phyloP scores from a whole-genome alignment of 2,113 vertebrate species.

The Zosterops japonicus region DNA sequence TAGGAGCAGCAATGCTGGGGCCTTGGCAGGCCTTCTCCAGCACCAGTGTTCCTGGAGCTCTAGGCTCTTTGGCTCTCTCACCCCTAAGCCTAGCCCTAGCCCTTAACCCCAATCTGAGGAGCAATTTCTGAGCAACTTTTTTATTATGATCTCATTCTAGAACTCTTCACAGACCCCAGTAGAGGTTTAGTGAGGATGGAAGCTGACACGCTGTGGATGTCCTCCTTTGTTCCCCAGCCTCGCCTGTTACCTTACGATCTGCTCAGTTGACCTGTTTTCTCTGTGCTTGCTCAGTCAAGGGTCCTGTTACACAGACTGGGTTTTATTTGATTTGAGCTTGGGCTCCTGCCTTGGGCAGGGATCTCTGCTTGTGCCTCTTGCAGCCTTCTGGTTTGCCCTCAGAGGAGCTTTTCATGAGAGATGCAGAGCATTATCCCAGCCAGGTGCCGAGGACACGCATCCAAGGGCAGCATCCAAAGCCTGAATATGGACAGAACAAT shows the following conservation, averaged over 20 bases:
- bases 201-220: neutral
- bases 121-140: neutral
- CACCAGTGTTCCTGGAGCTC: neutral
- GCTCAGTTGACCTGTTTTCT: slow-evolving; percentile 32
- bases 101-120: neutral
- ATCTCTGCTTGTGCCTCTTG: neutral
- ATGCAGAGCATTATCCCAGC: neutral
- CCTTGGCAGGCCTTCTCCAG: neutral
- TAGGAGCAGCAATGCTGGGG: neutral
- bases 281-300: neutral
- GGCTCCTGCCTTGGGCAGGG: neutral
- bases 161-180: neutral
- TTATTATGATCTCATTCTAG: neutral
- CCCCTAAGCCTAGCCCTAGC: neutral
- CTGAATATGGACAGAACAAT: neutral
- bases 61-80: neutral
- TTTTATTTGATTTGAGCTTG: neutral
- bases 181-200: neutral
- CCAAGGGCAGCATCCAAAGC: neutral
- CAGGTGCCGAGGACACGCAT: accelerated
- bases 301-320: neutral
- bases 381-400: neutral
- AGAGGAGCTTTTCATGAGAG: neutral
- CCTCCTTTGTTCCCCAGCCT: neutral
- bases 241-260: accelerated